Base-by-base conservation (phyloP, 2,113 vertebrate species). In the Pteronura brasiliensis region DNA sequence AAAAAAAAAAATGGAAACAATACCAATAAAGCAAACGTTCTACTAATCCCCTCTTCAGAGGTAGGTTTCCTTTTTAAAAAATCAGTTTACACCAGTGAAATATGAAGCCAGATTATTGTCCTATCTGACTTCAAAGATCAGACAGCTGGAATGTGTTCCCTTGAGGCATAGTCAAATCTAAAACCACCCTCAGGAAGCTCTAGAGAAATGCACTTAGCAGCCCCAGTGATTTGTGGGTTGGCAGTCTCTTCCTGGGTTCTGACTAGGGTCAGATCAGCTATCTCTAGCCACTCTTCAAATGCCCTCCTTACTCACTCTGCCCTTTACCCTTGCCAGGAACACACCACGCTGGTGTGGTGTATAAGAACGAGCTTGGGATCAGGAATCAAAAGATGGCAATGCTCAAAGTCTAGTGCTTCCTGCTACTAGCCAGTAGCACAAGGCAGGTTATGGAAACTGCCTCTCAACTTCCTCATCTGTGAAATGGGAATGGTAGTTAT, bases 71-170 rank as follows among this genome's bases (percentile, higher is more conserved):
- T 89, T 94, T 72, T 67, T n/a, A 87, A 90, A 82, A 96, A 83
- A 81, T 94, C 13, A n/a, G 31, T 94, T 95, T 88, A 96, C 31
- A 72, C 87, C 82, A 93, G 92, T 83, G 83, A 95, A 87, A 67
- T 72, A 52, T 65, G 29, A 97, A 55, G 61, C 87, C 55, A 71
- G 69, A 96, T 84, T 92, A 86, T 92, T 88, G 65, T 90, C 81
- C 47, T 87, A 67, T 92, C 67, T 90, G 89, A 92, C 93, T 96
- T 92, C 80, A 96, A 92, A 67, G 61, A 92, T 74, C 31, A 74
- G 72, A 93, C 42, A 92, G 12, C 90, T 96, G 84, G 92, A 85
- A 92, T 95, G 71, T 77, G 49, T 87, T 97, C 74, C 71, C 84
- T 65, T 49, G 74, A 95, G 76, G 83, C 15, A 34, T 2, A 85